Conservation (phyloP, 2,888 invertebrate genomes). For the Caenorhabditis virilis region DNA sequence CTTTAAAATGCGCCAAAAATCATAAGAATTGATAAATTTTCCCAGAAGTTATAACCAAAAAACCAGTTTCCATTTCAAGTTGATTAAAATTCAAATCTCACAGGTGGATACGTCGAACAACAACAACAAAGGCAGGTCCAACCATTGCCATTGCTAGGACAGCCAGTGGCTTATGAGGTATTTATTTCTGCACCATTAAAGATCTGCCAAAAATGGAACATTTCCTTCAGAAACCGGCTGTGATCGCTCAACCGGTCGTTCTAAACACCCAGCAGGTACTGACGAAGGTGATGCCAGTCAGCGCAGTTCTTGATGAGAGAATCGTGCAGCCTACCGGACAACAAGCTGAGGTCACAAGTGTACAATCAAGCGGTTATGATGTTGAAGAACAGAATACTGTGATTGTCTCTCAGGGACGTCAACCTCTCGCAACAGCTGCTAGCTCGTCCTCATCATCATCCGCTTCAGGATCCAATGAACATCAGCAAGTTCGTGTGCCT, state of each 20-base stretch:
- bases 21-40: too few relatives aligned
- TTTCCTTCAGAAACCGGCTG: neutral
- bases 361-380: conserved; percentile 25
- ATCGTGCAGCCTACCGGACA: conserved; percentile 24
- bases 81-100: too few relatives aligned
- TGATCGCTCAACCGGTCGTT: neutral
- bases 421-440: conserved; percentile 19
- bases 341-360: conserved; percentile 24
- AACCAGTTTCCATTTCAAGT: too few relatives aligned
- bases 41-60: too few relatives aligned
- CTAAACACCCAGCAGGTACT: conserved; percentile 15
- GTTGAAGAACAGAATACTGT: conserved; percentile 12
- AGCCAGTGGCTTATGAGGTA: conserved; percentile 34
- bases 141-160: conserved; percentile 37
- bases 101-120: too few relatives aligned
- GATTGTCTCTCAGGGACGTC: conserved; percentile 14
- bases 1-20: too few relatives aligned
- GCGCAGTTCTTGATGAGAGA: conserved; percentile 29
- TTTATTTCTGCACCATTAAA: too few relatives aligned
- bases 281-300: conserved; percentile 31
- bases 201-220: too few relatives aligned
- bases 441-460: conserved; percentile 21
- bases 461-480: conserved; percentile 21
- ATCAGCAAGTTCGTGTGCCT: conserved; percentile 12
- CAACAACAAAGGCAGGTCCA: conserved; percentile 3